Evolutionary conservation across 1,140 invertebrate species (phyloP), one percentile per base, ranked within the genome.

Genomic region (Caerostris darwini): DNA sequence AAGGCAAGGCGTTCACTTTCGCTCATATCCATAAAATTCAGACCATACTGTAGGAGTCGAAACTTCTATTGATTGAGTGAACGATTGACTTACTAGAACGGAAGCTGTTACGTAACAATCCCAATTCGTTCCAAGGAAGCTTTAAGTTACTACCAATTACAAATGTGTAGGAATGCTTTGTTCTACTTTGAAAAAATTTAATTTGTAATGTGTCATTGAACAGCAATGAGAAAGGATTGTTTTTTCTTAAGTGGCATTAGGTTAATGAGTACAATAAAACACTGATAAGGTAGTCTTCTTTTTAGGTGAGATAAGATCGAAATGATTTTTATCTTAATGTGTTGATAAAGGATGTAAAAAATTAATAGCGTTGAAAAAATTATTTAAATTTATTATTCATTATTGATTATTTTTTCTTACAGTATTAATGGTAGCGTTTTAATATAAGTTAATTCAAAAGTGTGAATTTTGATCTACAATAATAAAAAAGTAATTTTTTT

Each of bases 1-100:
- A 34, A 71, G 69, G 69, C 69, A 50, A 71, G 69, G 69, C 69
- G 69, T 71, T 71, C 69, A 50, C 69, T 71, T 71, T 71, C 34
- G 10, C 69, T 34, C 7, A 71, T 10, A 71, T 34, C 34, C 19
- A 34, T 34, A 71, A 4, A 71, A 71, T 4, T 71, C 69, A 4
- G 34, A 34, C 34, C 34, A 34, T 34, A 34, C 34, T 34, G 34
- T 34, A 34, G 34, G 34, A 34, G 34, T 34, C 34, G 34, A 6
- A 34, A 19, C 10, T 34, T 71, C 34, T 19, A 71, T 8, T 71
- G 69, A 71, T 4, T 71, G 69, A 71, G 7, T 34, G 7, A 7
- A 50, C 8, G 69, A 34, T 34, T 34, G 34, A 34, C 34, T 34
- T 34, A 71, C 10, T 71, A 69, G 34, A 19, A 8, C 69, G 69